These are phyloP conservation scores for Cerastis rubricosa DNA, from an alignment of 2,888 invertebrate species.

Conservation along the genomic window DNA sequence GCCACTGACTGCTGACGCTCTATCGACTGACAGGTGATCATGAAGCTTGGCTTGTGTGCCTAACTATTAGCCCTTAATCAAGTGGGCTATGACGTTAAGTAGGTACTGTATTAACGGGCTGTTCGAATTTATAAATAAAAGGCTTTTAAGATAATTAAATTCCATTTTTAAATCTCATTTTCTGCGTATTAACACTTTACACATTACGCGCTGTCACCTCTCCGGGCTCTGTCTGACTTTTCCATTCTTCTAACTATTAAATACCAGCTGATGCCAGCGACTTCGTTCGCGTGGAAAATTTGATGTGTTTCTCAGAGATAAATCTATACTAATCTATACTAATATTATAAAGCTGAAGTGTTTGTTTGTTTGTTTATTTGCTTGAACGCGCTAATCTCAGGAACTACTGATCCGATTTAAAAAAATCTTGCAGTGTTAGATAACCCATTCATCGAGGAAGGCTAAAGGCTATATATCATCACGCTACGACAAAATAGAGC, in stretches of 20 bases:
- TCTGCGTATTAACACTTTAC: not conserved
- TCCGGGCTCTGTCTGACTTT: not conserved
- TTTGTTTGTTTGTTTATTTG: too few species aligned
- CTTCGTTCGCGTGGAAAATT: too few species aligned
- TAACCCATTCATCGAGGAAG: too few species aligned
- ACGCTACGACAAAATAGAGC: too few species aligned
- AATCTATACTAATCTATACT: too few species aligned
- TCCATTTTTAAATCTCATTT: not conserved
- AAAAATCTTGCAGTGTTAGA: too few species aligned
- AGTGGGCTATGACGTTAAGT: not conserved
- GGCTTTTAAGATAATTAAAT: not conserved
- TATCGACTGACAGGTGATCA: conserved; percentile 32
- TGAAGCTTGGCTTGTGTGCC: conserved; percentile 6
- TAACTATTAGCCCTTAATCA: not conserved
- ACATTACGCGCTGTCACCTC: not conserved
- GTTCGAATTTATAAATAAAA: not conserved
- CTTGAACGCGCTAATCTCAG: too few species aligned
- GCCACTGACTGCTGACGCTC: conserved; percentile 27
- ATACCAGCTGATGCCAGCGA: too few species aligned
- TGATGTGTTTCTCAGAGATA: too few species aligned
- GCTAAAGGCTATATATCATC: too few species aligned
- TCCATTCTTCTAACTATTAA: not conserved
- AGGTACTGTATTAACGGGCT: not conserved
- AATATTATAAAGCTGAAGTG: too few species aligned
- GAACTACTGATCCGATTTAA: too few species aligned